phyloP scores from a whole-genome alignment of 2,888 invertebrate genomes.

The Gari tellinella region DNA sequence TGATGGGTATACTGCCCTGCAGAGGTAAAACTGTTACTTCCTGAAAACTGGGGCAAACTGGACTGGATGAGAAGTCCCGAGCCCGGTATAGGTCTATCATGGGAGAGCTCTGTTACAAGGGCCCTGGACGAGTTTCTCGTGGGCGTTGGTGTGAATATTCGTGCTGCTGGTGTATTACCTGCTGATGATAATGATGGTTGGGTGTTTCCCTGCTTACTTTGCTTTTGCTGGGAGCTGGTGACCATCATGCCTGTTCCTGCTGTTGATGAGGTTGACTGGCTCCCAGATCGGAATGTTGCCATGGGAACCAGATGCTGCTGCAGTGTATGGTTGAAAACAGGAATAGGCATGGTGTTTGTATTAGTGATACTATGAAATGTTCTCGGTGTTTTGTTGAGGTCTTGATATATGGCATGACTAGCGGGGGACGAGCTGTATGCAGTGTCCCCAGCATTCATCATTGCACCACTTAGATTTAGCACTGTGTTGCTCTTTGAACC shows the following conservation, averaged over 20 bases:
- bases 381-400: slow-evolving; percentile 28
- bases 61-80: slow-evolving; percentile 43
- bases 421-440: background rate
- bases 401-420: slow-evolving; percentile 11
- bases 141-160: slow-evolving; percentile 44
- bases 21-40: slow-evolving; percentile 16
- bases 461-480: slow-evolving; percentile 10
- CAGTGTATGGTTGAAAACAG: slow-evolving; percentile 23
- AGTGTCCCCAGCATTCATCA: background rate
- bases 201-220: slow-evolving; percentile 1
- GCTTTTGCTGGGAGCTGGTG: background rate
- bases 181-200: background rate
- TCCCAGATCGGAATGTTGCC: slow-evolving; percentile 21
- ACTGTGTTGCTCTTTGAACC: slow-evolving; percentile 32
- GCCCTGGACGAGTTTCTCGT: slow-evolving; percentile 11
- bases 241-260: background rate
- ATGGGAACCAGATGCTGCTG: slow-evolving; percentile 36
- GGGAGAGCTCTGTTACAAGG: slow-evolving; percentile 32
- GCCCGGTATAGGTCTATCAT: slow-evolving; percentile 20
- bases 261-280: slow-evolving; percentile 1
- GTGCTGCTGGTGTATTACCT: slow-evolving; percentile 18
- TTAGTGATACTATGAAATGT: slow-evolving; percentile 31
- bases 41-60: slow-evolving; percentile 34
- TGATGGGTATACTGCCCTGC: slow-evolving; percentile 39
- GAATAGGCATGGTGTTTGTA: slow-evolving; percentile 16